Evolutionary conservation across 2,113 vertebrate species (phyloP).

Genomic region (Odocoileus hemionus): DNA sequence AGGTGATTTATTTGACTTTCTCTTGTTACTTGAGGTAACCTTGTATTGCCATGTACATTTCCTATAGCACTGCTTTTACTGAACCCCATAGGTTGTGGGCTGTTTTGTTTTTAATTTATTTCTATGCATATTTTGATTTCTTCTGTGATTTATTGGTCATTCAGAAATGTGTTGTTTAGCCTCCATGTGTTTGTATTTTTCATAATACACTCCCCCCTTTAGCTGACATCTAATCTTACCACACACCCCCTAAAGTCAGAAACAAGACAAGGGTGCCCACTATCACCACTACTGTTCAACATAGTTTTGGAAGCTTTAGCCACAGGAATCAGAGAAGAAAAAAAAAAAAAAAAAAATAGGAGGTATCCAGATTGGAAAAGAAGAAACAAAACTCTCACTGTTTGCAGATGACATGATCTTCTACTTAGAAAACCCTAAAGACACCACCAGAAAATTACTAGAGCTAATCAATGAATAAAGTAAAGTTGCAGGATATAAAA

Average conservation of each 20-base stretch:
- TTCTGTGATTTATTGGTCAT: background rate
- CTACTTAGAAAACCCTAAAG: background rate
- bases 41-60: background rate
- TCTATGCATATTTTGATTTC: background rate
- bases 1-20: background rate
- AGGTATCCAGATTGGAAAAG: background rate
- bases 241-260: background rate
- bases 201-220: background rate
- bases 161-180: background rate
- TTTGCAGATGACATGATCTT: background rate
- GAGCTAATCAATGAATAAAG: background rate
- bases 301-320: background rate
- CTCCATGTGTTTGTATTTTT: background rate
- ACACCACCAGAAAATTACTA: background rate
- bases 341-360: background rate
- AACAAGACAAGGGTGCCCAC: background rate
- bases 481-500: background rate
- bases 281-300: background rate
- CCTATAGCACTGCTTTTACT: background rate
- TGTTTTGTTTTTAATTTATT: fast-evolving
- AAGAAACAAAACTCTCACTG: background rate
- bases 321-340: background rate
- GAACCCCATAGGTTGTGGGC: background rate
- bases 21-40: background rate
- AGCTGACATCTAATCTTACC: background rate